Conservation (phyloP, 2,113 vertebrate species). For the Zosterops borbonicus region DNA sequence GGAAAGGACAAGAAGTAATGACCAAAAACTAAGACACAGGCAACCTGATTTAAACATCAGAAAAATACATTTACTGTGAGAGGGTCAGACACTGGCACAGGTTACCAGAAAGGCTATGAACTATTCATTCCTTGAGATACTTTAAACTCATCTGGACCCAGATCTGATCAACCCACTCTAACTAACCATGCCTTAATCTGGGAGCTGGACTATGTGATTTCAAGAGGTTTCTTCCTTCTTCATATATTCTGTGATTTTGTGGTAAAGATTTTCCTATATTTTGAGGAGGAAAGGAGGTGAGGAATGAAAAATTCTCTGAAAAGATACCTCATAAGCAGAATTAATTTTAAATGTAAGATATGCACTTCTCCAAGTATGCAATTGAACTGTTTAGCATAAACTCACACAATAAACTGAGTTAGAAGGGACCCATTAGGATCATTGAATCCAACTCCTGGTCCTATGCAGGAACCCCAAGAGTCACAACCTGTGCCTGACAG, state of each 20-base stretch:
- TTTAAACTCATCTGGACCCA: not conserved
- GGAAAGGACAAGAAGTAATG: not conserved
- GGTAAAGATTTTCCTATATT: not conserved
- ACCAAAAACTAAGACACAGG: not conserved
- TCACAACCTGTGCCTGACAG: not conserved
- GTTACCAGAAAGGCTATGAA: not conserved
- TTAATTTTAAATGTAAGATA: not conserved
- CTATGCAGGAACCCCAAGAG: not conserved
- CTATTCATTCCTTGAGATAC: not conserved
- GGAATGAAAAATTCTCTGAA: not conserved
- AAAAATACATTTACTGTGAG: not conserved
- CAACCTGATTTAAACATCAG: not conserved
- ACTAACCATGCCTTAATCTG: not conserved
- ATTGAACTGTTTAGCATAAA: not conserved
- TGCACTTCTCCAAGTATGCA: not conserved
- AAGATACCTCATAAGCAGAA: not conserved
- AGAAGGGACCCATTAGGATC: not conserved
- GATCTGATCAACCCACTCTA: not conserved
- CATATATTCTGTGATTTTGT: not conserved
- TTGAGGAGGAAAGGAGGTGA: not conserved
- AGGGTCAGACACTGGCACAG: not conserved
- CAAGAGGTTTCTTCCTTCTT: not conserved
- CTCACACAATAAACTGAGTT: not conserved
- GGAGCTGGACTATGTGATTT: not conserved
- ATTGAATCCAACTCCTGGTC: not conserved